Conservation (phyloP, 2,797 vertebrate genomes). For the Sparidentex hasta region DNA sequence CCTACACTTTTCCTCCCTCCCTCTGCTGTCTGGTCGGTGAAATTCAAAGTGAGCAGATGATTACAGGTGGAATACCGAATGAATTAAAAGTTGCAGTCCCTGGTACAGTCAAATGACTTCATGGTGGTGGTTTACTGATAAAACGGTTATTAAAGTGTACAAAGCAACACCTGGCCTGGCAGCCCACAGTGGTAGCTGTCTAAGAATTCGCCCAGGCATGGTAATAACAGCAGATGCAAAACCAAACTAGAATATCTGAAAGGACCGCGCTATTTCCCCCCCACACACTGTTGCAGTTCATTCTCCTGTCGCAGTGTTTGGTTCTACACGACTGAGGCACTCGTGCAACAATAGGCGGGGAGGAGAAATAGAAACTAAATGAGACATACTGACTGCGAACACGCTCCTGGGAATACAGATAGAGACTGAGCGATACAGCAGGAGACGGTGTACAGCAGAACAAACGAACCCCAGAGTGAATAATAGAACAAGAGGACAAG, state of each 20-base stretch:
- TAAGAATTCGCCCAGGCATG: constrained; percentile 1
- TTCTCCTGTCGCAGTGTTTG: constrained; percentile 44
- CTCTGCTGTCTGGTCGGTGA: not conserved
- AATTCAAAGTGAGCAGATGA: not conserved
- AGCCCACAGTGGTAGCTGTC: not conserved
- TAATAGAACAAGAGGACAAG: constrained; percentile 72
- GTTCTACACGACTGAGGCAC: constrained; percentile 37
- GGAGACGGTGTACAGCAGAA: constrained; percentile 59
- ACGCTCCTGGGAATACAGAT: constrained; percentile 59
- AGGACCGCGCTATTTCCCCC: not conserved
- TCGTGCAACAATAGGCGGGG: constrained; percentile 54
- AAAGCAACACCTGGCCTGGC: not conserved
- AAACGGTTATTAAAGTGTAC: not conserved
- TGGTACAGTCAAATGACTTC: not conserved
- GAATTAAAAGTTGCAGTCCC: not conserved
- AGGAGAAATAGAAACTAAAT: constrained; percentile 54
- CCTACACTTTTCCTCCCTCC: not conserved
- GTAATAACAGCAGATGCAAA: constrained; percentile 16
- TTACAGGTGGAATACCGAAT: not conserved
- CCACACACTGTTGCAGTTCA: constrained; percentile 27
- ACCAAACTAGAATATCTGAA: constrained; percentile 3
- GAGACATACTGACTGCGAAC: constrained; percentile 60
- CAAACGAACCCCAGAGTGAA: constrained; percentile 67
- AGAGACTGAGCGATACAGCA: constrained; percentile 55
- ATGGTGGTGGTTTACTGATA: not conserved